Conservation (phyloP, 2,888 invertebrate species). For the Adelognathus sp. region DNA sequence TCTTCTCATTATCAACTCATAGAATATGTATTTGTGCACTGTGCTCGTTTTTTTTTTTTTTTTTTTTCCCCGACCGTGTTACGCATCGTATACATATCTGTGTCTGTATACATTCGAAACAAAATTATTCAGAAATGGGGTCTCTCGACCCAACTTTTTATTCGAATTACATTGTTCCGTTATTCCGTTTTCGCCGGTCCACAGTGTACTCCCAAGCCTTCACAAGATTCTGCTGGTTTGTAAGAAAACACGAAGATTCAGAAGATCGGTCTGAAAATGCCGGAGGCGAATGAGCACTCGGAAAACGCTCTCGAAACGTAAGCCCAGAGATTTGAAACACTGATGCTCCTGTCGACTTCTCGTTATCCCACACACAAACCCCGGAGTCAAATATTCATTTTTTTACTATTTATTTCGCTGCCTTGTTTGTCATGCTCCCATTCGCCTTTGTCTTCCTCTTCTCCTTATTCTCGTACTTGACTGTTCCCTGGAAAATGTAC, state of each 20-base stretch:
- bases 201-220: background rate
- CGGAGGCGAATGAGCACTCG: slow-evolving; percentile 36
- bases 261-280: slow-evolving; percentile 39
- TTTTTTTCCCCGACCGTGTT: background rate
- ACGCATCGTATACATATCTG: background rate
- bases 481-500: slow-evolving; percentile 42
- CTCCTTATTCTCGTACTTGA: background rate
- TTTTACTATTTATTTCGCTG: slow-evolving; percentile 25
- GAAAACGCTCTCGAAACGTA: slow-evolving; percentile 36
- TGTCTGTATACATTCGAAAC: slow-evolving; percentile 13
- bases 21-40: slow-evolving; percentile 7
- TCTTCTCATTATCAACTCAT: background rate
- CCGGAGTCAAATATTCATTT: slow-evolving; percentile 18
- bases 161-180: background rate
- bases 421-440: slow-evolving; percentile 37
- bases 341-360: slow-evolving; percentile 1
- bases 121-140: slow-evolving; percentile 14
- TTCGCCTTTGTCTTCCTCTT: background rate
- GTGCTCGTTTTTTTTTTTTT: background rate
- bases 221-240: slow-evolving; percentile 17
- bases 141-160: slow-evolving; percentile 25
- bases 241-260: slow-evolving; percentile 41
- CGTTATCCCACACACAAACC: slow-evolving; percentile 14
- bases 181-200: background rate
- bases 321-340: slow-evolving; percentile 24